Conservation (phyloP, 2,797 vertebrate genomes). For the Sebastes minor region DNA sequence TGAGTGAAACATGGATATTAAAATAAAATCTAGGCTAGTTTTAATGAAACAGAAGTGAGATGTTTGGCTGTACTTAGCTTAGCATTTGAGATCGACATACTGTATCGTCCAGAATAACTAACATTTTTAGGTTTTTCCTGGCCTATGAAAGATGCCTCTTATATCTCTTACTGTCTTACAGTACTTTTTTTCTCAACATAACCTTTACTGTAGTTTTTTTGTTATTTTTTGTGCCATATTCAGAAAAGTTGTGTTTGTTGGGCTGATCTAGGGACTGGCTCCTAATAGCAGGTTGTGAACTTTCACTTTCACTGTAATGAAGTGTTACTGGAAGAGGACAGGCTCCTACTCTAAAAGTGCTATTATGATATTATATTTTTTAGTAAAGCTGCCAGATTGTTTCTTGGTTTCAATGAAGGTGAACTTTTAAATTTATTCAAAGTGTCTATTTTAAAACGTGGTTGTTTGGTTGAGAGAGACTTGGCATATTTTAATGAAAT, state of each 20-base stretch:
- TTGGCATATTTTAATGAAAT: constrained; percentile 23
- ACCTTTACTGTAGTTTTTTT: constrained; percentile 2
- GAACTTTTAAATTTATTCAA: constrained; percentile 24
- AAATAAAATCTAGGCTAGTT: constrained; percentile 23
- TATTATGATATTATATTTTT: constrained; percentile 45
- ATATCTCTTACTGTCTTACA: constrained; percentile 23
- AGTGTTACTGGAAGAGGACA: constrained; percentile 62
- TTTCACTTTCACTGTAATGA: constrained; percentile 26
- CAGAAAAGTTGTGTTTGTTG: constrained; percentile 4
- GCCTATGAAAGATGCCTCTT: constrained; percentile 5
- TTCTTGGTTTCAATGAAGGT: constrained; percentile 24
- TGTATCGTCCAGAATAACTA: constrained; percentile 39
- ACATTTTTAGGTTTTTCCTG: constrained; percentile 19
- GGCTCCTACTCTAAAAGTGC: constrained; percentile 62
- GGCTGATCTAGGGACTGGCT: constrained; percentile 68
- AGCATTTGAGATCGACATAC: constrained; percentile 16
- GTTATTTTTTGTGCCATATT: constrained; percentile 35
- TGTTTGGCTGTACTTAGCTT: constrained; percentile 18
- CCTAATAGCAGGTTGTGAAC: constrained; percentile 55
- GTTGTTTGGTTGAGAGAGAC: constrained; percentile 25
- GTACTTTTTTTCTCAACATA: constrained; percentile 1
- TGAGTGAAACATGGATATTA: constrained; percentile 3
- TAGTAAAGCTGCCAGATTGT: constrained; percentile 39
- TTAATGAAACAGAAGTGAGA: constrained; percentile 8
- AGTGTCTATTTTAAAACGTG: constrained; percentile 25